Evolutionary conservation across 2,888 invertebrate genomes (phyloP).

Genomic region (Atrina japonica): DNA sequence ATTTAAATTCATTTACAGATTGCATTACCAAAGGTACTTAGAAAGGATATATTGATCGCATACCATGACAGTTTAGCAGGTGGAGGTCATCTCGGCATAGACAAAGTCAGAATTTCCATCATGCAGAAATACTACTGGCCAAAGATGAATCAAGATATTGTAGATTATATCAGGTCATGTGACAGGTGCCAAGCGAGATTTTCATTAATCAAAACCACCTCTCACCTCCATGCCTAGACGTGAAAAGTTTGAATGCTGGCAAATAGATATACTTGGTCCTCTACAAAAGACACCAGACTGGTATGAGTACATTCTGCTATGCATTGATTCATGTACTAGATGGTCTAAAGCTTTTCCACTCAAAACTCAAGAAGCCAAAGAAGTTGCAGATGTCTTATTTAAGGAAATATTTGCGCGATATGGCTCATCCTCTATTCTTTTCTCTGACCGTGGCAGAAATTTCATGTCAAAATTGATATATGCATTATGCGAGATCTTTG

Average conservation of each 20-base stretch:
- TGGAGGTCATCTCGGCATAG: constrained; percentile 40
- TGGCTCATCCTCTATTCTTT: constrained; percentile 42
- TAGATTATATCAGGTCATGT: constrained; percentile 39
- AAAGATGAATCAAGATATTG: constrained; percentile 32
- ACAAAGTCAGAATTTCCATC: constrained; percentile 23
- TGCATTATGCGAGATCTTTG: constrained; percentile 49
- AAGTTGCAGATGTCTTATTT: constrained; percentile 36
- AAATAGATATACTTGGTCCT: constrained; percentile 51
- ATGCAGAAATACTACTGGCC: constrained; percentile 43
- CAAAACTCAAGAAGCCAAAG: constrained; percentile 38
- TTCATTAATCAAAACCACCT: constrained; percentile 21
- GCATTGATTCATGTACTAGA: constrained; percentile 42
- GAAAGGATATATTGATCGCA: constrained; percentile 15
- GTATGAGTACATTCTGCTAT: constrained; percentile 84
- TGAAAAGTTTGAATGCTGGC: constrained; percentile 34
- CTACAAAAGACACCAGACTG: constrained; percentile 74
- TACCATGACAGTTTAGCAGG: constrained; percentile 44
- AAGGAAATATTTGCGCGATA: constrained; percentile 45
- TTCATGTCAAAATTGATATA: constrained; percentile 53
- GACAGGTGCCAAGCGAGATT: constrained; percentile 37
- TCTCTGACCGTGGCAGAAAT: constrained; percentile 45
- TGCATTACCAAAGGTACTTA: constrained; percentile 36
- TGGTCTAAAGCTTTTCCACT: constrained; percentile 54
- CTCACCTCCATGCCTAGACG: constrained; percentile 8
- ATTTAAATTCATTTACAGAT: constrained; percentile 33